phyloP scores from a whole-genome alignment of 1,140 invertebrate genomes.

The Drosophila teissieri region DNA sequence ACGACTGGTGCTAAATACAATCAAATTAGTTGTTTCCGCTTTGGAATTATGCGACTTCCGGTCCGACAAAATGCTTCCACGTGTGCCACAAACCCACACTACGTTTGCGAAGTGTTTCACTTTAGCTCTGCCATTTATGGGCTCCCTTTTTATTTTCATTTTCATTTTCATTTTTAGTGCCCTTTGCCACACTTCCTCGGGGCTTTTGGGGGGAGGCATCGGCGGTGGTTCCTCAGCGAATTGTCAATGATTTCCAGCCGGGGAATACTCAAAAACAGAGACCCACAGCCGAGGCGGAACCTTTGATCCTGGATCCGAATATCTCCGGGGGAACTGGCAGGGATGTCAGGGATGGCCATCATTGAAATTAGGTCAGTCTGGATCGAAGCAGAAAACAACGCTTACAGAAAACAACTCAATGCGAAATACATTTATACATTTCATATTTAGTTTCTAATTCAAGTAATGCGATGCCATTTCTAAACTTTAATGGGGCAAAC shows the following conservation, averaged over 20 bases:
- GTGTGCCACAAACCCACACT: slow-evolving; percentile 32
- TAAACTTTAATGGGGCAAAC: no score
- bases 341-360: not conserved
- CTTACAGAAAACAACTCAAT: no score
- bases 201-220: slow-evolving; percentile 28
- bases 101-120: slow-evolving; percentile 1
- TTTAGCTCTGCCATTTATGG: slow-evolving; percentile 19
- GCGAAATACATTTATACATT: no score
- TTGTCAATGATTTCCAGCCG: slow-evolving; percentile 43
- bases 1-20: slow-evolving; percentile 64
- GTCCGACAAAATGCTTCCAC: slow-evolving; percentile 60
- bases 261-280: slow-evolving; percentile 11
- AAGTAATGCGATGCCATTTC: no score
- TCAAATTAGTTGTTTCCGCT: slow-evolving; percentile 78
- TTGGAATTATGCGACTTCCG: slow-evolving; percentile 74
- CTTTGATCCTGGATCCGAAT: slow-evolving; percentile 19
- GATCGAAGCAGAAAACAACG: not conserved
- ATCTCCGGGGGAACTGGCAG: not conserved
- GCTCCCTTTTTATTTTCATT: slow-evolving; percentile 1
- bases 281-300: not conserved
- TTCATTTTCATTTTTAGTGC: slow-evolving; percentile 9
- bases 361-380: slow-evolving; percentile 5
- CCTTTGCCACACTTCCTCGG: slow-evolving; percentile 8
- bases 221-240: slow-evolving; percentile 42
- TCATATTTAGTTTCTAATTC: no score